These are phyloP conservation scores for Danio tinwini DNA, from an alignment of 2,797 vertebrate species.

Conservation along the genomic window DNA sequence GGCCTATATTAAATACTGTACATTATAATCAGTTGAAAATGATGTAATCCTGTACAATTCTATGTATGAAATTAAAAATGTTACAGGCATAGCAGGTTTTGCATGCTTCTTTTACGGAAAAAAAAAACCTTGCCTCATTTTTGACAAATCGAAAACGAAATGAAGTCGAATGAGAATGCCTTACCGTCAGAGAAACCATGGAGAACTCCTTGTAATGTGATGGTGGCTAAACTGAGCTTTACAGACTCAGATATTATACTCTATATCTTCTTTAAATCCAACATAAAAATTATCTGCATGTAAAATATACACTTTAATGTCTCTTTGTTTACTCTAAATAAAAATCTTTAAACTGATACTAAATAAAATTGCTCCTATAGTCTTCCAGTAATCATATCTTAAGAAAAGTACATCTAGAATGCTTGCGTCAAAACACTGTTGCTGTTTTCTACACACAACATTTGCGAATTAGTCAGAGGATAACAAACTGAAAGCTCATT, in stretches of 20 bases:
- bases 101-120: slow-evolving; percentile 90
- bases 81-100: slow-evolving; percentile 95
- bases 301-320: slow-evolving; percentile 92
- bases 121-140: slow-evolving; percentile 87
- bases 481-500: slow-evolving; percentile 91
- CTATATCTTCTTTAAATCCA: slow-evolving; percentile 80
- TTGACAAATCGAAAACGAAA: slow-evolving; percentile 76
- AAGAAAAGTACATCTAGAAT: slow-evolving; percentile 86
- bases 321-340: slow-evolving; percentile 93
- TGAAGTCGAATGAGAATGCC: slow-evolving; percentile 74
- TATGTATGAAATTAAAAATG: slow-evolving; percentile 91
- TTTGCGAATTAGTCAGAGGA: slow-evolving; percentile 88
- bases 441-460: slow-evolving; percentile 88
- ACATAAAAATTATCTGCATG: slow-evolving; percentile 98
- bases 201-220: slow-evolving; percentile 88
- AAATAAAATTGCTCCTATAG: slow-evolving; percentile 90
- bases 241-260: slow-evolving; percentile 83
- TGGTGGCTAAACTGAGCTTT: slow-evolving; percentile 91
- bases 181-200: slow-evolving; percentile 82
- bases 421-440: slow-evolving; percentile 86
- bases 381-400: slow-evolving; percentile 89
- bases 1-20: slow-evolving; percentile 99
- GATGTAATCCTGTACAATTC: slow-evolving; percentile 92
- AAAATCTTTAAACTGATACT: slow-evolving; percentile 88
- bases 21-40: slow-evolving; percentile 96